phyloP scores from a whole-genome alignment of 2,113 vertebrate species.

The Paracanthobrama guichenoti region DNA sequence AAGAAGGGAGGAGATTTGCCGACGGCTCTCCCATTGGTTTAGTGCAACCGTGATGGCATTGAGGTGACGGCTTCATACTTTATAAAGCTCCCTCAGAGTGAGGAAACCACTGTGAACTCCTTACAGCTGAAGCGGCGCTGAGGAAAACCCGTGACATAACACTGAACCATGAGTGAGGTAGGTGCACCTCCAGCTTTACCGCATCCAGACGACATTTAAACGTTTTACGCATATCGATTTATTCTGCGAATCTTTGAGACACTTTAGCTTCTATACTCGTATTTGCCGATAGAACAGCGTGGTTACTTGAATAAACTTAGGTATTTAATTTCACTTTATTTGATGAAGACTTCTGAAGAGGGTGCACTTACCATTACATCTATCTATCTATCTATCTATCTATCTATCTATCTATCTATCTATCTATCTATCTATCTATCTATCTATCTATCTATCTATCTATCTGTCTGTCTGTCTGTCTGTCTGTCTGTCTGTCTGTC shows the following conservation, averaged over 20 bases:
- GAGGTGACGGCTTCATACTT: constrained; percentile 72
- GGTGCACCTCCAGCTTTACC: constrained; percentile 40
- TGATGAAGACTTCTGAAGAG: background rate
- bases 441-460: background rate
- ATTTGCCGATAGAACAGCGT: background rate
- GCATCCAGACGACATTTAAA: background rate
- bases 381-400: background rate
- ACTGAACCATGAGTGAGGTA: constrained; percentile 79
- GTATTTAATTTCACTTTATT: background rate
- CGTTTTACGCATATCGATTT: background rate
- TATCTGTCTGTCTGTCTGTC: no score
- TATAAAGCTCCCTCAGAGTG: constrained; percentile 74
- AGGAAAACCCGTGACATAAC: constrained; percentile 39
- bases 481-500: background rate
- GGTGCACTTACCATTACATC: background rate
- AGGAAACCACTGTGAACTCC: constrained; percentile 64
- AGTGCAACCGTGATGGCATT: constrained; percentile 70
- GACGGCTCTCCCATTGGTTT: constrained; percentile 76
- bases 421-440: constrained; percentile 4
- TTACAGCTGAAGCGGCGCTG: constrained; percentile 16
- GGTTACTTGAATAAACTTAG: background rate
- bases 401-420: background rate
- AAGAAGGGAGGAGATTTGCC: constrained; percentile 70
- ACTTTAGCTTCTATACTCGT: background rate
- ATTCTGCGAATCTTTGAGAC: background rate